Conservation (phyloP, 1,140 invertebrate genomes). For the Adoxophyes honmai region DNA sequence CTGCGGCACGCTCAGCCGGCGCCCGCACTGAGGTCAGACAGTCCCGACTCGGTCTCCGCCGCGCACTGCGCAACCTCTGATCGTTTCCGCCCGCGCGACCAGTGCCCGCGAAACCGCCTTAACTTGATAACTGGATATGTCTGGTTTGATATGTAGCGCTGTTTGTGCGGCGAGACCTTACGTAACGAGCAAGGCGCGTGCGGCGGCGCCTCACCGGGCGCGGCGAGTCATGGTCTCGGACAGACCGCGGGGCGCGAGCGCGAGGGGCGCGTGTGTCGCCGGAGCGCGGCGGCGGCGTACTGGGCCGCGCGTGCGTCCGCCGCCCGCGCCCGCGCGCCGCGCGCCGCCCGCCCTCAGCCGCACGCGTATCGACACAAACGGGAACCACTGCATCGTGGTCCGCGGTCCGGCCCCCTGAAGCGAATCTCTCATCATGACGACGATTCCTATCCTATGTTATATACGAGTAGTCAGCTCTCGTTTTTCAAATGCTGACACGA, state of each 20-base stretch:
- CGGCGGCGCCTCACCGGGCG: constrained; percentile 56
- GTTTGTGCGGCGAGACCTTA: constrained; percentile 38
- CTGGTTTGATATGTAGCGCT: constrained; percentile 22
- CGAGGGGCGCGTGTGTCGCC: constrained; percentile 42
- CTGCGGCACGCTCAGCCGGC: constrained; percentile 54
- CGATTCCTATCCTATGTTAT: no score
- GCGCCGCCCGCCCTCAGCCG: constrained; percentile 30
- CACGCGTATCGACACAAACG: constrained; percentile 63
- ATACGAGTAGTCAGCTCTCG: no score
- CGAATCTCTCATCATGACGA: constrained; percentile 2
- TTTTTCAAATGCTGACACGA: no score
- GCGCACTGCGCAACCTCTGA: constrained; percentile 38
- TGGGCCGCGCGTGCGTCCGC: constrained; percentile 40
- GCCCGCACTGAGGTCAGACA: constrained; percentile 18
- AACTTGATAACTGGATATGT: constrained; percentile 35
- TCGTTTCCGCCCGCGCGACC: constrained; percentile 22
- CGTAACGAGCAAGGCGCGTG: constrained; percentile 57
- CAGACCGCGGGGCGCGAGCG: constrained; percentile 45
- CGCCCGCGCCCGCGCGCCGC: constrained; percentile 31
- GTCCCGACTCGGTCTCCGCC: constrained; percentile 20
- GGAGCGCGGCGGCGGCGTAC: constrained; percentile 49
- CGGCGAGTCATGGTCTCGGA: constrained; percentile 52
- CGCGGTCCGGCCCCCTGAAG: constrained; percentile 17
- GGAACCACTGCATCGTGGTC: constrained; percentile 56
- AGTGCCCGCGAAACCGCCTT: constrained; percentile 29